Conservation (phyloP, 1,140 invertebrate genomes). For the Lepidurus couesii region DNA sequence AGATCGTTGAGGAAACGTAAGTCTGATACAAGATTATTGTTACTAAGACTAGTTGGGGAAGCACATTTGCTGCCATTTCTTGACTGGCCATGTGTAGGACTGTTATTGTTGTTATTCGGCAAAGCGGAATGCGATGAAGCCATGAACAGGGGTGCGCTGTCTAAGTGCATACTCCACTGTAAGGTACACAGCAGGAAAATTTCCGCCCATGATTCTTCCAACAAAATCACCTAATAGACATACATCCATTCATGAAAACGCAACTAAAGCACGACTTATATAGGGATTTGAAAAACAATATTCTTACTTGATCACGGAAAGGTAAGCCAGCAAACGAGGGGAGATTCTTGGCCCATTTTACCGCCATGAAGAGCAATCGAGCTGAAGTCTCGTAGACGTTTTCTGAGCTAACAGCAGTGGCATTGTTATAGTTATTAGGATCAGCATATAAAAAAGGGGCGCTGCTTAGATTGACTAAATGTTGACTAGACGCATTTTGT, state of each 20-base stretch:
- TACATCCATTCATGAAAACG: background rate
- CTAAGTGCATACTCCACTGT: constrained; percentile 92
- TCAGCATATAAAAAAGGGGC: background rate
- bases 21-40: constrained; percentile 54
- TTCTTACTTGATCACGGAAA: constrained; percentile 82
- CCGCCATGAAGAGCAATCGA: constrained; percentile 90
- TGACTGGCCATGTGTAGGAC: constrained; percentile 40
- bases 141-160: constrained; percentile 73
- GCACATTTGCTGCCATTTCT: constrained; percentile 34
- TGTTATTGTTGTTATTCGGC: constrained; percentile 47
- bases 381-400: constrained; percentile 94
- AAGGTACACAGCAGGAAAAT: constrained; percentile 92
- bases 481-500: background rate
- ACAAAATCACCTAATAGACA: constrained; percentile 71
- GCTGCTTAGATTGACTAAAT: background rate
- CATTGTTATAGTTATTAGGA: background rate
- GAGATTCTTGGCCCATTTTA: constrained; percentile 97
- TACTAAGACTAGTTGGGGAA: constrained; percentile 31
- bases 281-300: background rate
- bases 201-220: constrained; percentile 96
- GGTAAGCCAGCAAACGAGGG: constrained; percentile 93
- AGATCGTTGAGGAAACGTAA: constrained; percentile 76
- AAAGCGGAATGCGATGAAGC: constrained; percentile 46
- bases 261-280: background rate
- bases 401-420: constrained; percentile 47